A percentile compares a stretch with the other conserved stretches of the same genome.
phyloP scores from a whole-genome alignment of 1,140 invertebrate genomes.

The Gonioctena quinquepunctata region DNA sequence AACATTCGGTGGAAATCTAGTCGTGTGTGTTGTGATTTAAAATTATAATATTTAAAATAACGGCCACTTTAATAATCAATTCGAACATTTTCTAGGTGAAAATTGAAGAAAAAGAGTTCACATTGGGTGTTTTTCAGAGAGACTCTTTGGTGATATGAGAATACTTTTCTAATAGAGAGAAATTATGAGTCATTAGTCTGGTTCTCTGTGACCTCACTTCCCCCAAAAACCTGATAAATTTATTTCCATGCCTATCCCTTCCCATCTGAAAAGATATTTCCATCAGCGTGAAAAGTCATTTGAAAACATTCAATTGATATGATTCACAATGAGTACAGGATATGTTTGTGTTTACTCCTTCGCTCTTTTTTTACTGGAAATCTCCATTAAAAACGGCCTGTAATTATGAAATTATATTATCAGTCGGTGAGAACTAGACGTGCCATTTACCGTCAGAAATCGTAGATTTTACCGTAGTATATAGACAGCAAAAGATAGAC shows the following conservation, averaged over 20 bases:
- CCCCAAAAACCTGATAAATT: background rate
- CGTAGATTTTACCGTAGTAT: background rate
- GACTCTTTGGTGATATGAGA: too few relatives aligned
- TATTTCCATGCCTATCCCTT: background rate
- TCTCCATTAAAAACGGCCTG: background rate
- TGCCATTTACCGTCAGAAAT: background rate
- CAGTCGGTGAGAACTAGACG: too few relatives aligned
- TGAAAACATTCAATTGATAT: slow-evolving; percentile 12
- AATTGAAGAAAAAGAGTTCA: too few relatives aligned
- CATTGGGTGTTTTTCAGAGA: too few relatives aligned
- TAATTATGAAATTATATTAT: background rate
- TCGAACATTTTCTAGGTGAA: too few relatives aligned
- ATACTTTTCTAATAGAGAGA: background rate
- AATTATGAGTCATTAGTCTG: background rate
- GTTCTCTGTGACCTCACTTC: background rate
- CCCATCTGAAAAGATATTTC: background rate
- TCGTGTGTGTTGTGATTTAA: too few relatives aligned
- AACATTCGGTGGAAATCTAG: too few relatives aligned
- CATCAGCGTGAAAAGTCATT: background rate
- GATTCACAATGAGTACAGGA: background rate
- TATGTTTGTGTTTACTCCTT: background rate
- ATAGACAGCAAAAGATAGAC: background rate
- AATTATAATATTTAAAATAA: too few relatives aligned
- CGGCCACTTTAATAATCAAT: too few relatives aligned
- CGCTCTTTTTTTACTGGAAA: background rate